Percentiles rank a stretch among this genome's conserved stretches.
Evolutionary conservation across 2,113 vertebrate species (phyloP).

Genomic region (Myiagra hebetior): DNA sequence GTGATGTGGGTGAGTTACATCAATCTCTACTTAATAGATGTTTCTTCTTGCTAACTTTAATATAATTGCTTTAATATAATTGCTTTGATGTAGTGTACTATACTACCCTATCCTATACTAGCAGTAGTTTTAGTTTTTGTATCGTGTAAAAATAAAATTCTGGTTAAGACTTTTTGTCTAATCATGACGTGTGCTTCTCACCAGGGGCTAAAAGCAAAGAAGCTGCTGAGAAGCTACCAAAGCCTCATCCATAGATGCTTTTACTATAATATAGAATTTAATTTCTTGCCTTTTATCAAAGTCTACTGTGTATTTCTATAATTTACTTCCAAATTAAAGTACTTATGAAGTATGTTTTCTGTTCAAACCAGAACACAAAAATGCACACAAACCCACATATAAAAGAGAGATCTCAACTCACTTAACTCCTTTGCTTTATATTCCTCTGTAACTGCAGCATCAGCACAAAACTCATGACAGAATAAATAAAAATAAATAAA

Average conservation of each 20-base stretch:
- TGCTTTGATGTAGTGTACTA: not conserved
- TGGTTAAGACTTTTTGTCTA: not conserved
- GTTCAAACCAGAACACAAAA: not conserved
- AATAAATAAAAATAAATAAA: not conserved
- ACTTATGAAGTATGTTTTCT: not conserved
- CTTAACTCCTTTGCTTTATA: not conserved
- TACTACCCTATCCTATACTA: not conserved
- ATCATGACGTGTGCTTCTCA: fast-evolving
- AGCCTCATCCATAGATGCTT: not conserved
- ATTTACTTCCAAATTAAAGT: not conserved
- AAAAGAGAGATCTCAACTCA: not conserved
- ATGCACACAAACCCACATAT: not conserved
- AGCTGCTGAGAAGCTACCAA: not conserved
- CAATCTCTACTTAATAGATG: not conserved
- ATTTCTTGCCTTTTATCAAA: not conserved
- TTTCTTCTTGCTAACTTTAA: not conserved
- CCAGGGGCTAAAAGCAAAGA: not conserved
- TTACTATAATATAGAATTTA: not conserved
- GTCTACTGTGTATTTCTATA: not conserved
- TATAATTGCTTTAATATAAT: not conserved
- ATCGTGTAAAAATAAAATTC: not conserved
- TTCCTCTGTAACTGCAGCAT: not conserved
- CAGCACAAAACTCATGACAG: not conserved
- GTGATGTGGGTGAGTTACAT: not conserved
- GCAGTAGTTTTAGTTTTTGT: not conserved